Evolutionary conservation across 2,797 vertebrate species (phyloP).

Genomic region (Anolis apletophallus): DNA sequence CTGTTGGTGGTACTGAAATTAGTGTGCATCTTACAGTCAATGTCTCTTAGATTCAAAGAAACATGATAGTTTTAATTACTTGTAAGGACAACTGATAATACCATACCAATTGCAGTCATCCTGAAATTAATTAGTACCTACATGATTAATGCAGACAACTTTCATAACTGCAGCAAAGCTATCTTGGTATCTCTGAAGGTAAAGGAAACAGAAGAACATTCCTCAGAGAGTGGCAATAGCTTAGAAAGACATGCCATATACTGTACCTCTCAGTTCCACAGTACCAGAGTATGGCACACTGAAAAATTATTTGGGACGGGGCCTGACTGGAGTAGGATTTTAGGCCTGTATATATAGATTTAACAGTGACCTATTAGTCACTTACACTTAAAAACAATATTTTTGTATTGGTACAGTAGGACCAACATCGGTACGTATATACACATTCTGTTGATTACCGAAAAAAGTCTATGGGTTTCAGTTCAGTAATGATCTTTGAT

Average conservation of each 20-base stretch:
- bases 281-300: background rate
- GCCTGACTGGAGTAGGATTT: background rate
- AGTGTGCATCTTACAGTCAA: too few species aligned
- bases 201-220: background rate
- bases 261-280: background rate
- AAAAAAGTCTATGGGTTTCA: background rate
- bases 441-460: background rate
- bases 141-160: background rate
- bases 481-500: background rate
- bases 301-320: background rate
- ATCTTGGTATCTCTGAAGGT: background rate
- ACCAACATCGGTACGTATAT: too few species aligned
- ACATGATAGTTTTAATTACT: background rate
- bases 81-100: background rate
- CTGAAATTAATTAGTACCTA: background rate
- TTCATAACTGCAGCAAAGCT: background rate
- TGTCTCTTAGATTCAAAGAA: too few species aligned
- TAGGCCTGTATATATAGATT: background rate
- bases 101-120: background rate
- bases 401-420: background rate
- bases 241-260: background rate
- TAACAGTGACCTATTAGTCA: background rate
- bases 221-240: background rate
- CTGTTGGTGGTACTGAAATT: too few species aligned
- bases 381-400: background rate